Evolutionary conservation across 2,797 vertebrate species (phyloP).

Genomic region (Trichosurus vulpecula): DNA sequence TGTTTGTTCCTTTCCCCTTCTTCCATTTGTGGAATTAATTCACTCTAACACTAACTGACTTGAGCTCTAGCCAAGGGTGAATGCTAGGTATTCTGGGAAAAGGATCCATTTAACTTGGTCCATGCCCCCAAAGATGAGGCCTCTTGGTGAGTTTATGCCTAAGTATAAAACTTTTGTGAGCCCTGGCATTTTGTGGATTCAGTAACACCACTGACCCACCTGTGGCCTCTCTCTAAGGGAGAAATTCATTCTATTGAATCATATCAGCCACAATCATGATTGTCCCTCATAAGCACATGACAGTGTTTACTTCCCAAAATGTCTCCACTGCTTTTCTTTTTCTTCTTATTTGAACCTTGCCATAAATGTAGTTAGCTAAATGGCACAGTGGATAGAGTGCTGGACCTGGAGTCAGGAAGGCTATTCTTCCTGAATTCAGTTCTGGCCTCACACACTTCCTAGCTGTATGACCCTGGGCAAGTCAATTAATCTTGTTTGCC

Average conservation of each 20-base stretch:
- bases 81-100: not conserved
- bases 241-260: too few relatives aligned
- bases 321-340: not conserved
- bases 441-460: too few relatives aligned
- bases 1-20: not conserved
- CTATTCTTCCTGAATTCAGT: not conserved
- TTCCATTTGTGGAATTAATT: not conserved
- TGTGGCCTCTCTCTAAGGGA: not conserved
- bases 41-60: not conserved
- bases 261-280: too few relatives aligned
- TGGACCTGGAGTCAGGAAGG: not conserved
- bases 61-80: not conserved
- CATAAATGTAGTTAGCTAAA: not conserved
- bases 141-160: not conserved
- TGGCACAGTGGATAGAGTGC: not conserved
- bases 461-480: not conserved
- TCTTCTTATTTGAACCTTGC: not conserved
- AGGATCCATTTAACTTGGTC: not conserved
- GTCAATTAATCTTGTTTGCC: not conserved
- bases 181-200: not conserved
- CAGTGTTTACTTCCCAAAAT: not conserved
- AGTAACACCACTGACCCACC: not conserved
- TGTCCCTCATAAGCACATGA: not conserved
- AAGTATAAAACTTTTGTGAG: not conserved
- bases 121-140: too few relatives aligned